Evolutionary conservation across 2,113 vertebrate genomes (phyloP), one percentile per base, ranked within the genome.

Genomic region (Coturnix japonica): DNA sequence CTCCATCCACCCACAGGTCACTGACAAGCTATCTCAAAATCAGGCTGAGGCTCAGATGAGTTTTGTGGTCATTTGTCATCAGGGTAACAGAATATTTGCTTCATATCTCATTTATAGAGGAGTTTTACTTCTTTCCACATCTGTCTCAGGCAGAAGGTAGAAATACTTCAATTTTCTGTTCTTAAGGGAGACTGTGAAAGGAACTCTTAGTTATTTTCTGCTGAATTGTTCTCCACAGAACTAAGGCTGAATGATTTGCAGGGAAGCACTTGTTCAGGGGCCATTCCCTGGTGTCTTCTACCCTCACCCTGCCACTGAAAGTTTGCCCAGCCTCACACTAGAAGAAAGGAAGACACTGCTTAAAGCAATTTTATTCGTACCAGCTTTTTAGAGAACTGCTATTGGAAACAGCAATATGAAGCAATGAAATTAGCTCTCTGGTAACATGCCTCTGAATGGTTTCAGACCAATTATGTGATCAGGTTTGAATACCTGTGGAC

Each of bases 121-220:
- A 82, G 37, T 56, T 86, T 91, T 78, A 87, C 39, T 73, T 77
- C n/a, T 77, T 18, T 89, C 3, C 37, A 37, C 16, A 59, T 39
- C 47, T 37, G 8, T 75, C 43, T 75, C 30, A 69, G 21, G 57
- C 17, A 75, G 47, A 92, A 78, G 25, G 60, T 31, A 82, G n/a
- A 90, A 93, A 86, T 67, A 21, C 1, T 43, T 75, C n/a, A 8
- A 30, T 85, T 74, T 91, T 80, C 14, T 82, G 10, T 57, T 85
- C 18, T 66, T 64, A 67, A 47, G 13, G 19, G 15, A 84, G 6
- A 39, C 6, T n/a, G 19, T 43, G n/a, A 35, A 81, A 56, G 5
- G 43, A 81, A 63, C 51, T 35, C 30, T 90, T 83, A 13, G 25
- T 88, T 90, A 37, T 95, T 84, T 92, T 89, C n/a, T 15, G 18